Percentiles rank a stretch among this genome's conserved stretches.
Conservation (phyloP, 2,888 invertebrate genomes). For the Amphimallon solstitiale region DNA sequence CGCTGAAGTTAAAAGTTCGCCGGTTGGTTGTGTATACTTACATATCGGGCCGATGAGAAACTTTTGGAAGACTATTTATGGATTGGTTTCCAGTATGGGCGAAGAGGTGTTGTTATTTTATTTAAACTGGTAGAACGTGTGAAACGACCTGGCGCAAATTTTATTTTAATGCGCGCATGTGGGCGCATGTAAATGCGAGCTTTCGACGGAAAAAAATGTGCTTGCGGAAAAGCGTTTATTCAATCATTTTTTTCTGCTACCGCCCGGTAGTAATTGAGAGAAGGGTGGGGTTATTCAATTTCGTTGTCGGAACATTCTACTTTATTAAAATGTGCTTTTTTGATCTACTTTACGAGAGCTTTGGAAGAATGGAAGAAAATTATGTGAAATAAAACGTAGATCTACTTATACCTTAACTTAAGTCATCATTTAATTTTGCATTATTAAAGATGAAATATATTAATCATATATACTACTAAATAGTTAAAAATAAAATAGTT, state of each 20-base stretch:
- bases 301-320: neutral
- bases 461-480: too few species aligned
- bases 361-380: too few species aligned
- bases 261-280: neutral
- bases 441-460: too few species aligned
- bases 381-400: too few species aligned
- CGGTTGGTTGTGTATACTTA: neutral
- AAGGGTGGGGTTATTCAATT: neutral
- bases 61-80: conserved; percentile 6
- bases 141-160: conserved; percentile 21
- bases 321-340: neutral
- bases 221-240: conserved; percentile 6
- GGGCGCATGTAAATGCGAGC: conserved; percentile 19
- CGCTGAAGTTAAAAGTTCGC: neutral
- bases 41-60: neutral
- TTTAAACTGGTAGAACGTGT: conserved; percentile 22
- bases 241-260: conserved; percentile 15
- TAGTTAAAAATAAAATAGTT: too few species aligned
- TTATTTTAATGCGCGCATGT: conserved; percentile 25
- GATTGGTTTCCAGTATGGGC: conserved; percentile 9
- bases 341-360: neutral
- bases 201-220: conserved; percentile 8
- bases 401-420: too few species aligned
- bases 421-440: too few species aligned
- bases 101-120: conserved; percentile 22